A percentile compares a stretch with the other conserved stretches of the same genome.
These are phyloP conservation scores for Syngnathus typhle DNA, from an alignment of 2,113 vertebrate species.

Conservation along the genomic window DNA sequence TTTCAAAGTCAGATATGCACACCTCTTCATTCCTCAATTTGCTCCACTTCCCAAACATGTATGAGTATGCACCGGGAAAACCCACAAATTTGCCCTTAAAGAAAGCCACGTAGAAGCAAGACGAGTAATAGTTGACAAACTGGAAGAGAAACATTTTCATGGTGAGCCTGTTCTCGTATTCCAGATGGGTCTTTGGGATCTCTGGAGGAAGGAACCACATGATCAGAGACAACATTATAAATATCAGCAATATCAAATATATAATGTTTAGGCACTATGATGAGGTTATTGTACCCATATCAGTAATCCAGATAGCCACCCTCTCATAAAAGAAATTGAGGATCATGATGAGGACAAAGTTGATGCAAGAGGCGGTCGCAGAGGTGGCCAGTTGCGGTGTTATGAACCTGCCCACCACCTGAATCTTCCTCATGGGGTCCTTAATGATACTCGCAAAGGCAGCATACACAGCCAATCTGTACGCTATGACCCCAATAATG, in stretches of 20 bases:
- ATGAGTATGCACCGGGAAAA: slow-evolving; percentile 82
- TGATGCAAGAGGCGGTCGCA: slow-evolving; percentile 90
- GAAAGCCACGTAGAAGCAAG: slow-evolving; percentile 97
- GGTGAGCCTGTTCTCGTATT: slow-evolving; percentile 94
- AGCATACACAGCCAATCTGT: slow-evolving; percentile 88
- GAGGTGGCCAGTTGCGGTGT: slow-evolving; percentile 92
- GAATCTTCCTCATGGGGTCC: slow-evolving; percentile 71
- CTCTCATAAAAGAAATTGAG: slow-evolving; percentile 94
- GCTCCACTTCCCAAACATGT: slow-evolving; percentile 79
- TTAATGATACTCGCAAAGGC: slow-evolving; percentile 90
- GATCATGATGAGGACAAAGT: slow-evolving; percentile 95
- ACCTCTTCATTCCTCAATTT: slow-evolving; percentile 95
- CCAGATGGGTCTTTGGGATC: slow-evolving; percentile 91
- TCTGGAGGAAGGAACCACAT: slow-evolving; percentile 69
- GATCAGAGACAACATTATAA: background rate
- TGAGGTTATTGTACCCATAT: slow-evolving; percentile 78
- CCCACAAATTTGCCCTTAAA: slow-evolving; percentile 98
- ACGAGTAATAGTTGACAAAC: slow-evolving; percentile 98
- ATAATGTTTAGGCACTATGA: background rate
- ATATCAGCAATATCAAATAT: background rate
- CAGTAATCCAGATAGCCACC: slow-evolving; percentile 94
- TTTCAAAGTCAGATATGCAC: slow-evolving; percentile 10
- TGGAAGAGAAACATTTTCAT: slow-evolving; percentile 99
- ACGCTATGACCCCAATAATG: slow-evolving; percentile 89
- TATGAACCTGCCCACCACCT: slow-evolving; percentile 80